A percentile compares a stretch with the other conserved stretches of the same genome.
phyloP scores from a whole-genome alignment of 2,888 invertebrate genomes.

The Tigriopus californicus region DNA sequence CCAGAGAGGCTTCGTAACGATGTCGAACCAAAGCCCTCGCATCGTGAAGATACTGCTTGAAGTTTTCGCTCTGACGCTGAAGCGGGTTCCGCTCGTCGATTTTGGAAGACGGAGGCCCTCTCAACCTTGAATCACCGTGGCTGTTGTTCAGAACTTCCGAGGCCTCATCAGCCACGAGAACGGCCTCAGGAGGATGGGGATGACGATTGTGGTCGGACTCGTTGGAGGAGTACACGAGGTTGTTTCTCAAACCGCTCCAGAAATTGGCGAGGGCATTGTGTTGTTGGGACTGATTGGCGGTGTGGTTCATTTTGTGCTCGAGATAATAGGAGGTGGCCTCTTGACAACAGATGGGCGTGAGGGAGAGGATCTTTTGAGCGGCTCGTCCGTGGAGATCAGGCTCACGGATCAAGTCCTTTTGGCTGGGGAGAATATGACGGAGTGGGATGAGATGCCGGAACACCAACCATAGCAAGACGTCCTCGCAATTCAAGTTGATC shows the following conservation, averaged over 20 bases:
- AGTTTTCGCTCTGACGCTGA: not conserved
- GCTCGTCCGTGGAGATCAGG: slow-evolving; percentile 51
- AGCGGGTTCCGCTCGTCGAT: too few relatives aligned
- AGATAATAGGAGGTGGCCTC: not conserved
- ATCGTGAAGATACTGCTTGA: slow-evolving; percentile 47
- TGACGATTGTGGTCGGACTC: too few relatives aligned
- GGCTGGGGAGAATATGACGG: slow-evolving; percentile 60
- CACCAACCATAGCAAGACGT: slow-evolving; percentile 77
- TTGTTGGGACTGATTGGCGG: slow-evolving; percentile 54
- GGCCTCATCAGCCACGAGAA: not conserved
- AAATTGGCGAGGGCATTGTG: slow-evolving; percentile 28
- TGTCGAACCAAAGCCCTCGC: slow-evolving; percentile 56
- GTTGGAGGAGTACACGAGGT: too few relatives aligned
- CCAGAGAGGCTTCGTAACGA: slow-evolving; percentile 49
- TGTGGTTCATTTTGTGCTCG: slow-evolving; percentile 1
- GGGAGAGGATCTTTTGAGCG: slow-evolving; percentile 51
- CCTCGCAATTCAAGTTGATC: slow-evolving; percentile 80
- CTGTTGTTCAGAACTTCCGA: not conserved
- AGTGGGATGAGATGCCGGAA: slow-evolving; percentile 65
- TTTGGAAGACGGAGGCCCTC: too few relatives aligned
- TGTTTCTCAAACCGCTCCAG: not conserved
- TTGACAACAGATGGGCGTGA: slow-evolving; percentile 41
- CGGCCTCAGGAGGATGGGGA: not conserved
- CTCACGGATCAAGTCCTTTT: slow-evolving; percentile 43
- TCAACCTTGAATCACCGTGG: too few relatives aligned